Evolutionary conservation across 1,140 invertebrate genomes (phyloP), one percentile per base, ranked within the genome.

Genomic region (Maniola jurtina): DNA sequence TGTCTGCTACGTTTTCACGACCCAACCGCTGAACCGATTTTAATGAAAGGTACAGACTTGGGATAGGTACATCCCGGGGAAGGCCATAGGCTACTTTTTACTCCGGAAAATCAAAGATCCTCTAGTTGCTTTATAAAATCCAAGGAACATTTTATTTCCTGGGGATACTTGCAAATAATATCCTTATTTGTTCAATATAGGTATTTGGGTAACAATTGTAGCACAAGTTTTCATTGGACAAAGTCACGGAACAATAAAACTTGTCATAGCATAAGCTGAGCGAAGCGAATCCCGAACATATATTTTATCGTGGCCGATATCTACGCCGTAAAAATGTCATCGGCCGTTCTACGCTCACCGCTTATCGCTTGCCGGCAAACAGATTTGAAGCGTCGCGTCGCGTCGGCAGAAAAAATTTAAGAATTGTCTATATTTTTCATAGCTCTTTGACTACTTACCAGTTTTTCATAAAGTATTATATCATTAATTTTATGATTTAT

Each of bases 291-390:
- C 69, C 68, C 65, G 48, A 55, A 55, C 54, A 75, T 76, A 80
- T 84, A 25, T 25, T 25, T 82, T 84, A 83, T 83, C 64, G 70
- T 16, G 25, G 55, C 72, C 72, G 72, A 77, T 83, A 86, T 83
- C 76, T 77, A 60, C 61, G 76, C 79, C 75, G 73, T 86, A 86
- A 84, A 86, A 81, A 81, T 81, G 81, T 84, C 83, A 79, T 70
- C 81, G 73, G 70, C 72, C 68, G 71, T 70, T 60, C 72, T 72
- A 68, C 61, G 71, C 69, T 68, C 61, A 61, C 50, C 66, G 60
- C 61, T 75, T 76, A 77, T 77, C 76, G 75, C 70, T 70, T 61
- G 54, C 50, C 59, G 45, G 64, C 54, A 70, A 72, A 67, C 52
- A 55, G 52, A 55, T 55, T 55, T 55, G 25, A 25, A 55, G 33